phyloP scores from a whole-genome alignment of 2,797 vertebrate genomes.

The Gila robusta region DNA sequence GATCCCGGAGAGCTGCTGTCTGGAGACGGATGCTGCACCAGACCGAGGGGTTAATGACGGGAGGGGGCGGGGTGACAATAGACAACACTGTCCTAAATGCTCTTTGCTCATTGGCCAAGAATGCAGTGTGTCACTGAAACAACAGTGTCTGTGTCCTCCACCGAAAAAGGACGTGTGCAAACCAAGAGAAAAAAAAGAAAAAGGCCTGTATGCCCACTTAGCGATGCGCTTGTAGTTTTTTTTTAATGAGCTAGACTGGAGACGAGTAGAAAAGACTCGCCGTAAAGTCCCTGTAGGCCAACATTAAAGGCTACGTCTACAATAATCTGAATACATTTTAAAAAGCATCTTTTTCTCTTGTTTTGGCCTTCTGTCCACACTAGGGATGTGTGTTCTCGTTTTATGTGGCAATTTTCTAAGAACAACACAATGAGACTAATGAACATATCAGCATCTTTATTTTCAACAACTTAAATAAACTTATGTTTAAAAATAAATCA shows the following conservation, averaged over 20 bases:
- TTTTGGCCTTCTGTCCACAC: neutral
- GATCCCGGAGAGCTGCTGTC: conserved; percentile 37
- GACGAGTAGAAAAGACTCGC: conserved; percentile 48
- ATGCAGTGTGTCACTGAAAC: conserved; percentile 44
- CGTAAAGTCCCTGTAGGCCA: conserved; percentile 31
- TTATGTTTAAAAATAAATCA: too few relatives aligned
- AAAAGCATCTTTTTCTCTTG: neutral
- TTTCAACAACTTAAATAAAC: too few relatives aligned
- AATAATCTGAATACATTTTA: conserved; percentile 9
- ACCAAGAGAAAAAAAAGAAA: neutral
- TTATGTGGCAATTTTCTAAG: too few relatives aligned
- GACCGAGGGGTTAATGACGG: conserved; percentile 22
- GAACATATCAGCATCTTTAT: too few relatives aligned
- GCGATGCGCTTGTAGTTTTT: conserved; percentile 22
- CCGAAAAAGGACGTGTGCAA: conserved; percentile 9
- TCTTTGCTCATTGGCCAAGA: conserved; percentile 57
- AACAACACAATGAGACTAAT: too few relatives aligned
- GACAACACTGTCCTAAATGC: conserved; percentile 50
- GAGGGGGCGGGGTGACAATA: conserved; percentile 53
- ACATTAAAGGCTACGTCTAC: conserved; percentile 29
- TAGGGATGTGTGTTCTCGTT: too few relatives aligned
- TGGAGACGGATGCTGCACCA: conserved; percentile 38
- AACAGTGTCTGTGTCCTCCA: conserved; percentile 42
- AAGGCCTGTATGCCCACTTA: neutral
- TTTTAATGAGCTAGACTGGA: conserved; percentile 55